These are phyloP conservation scores for Leptestheria dahalacensis DNA, from an alignment of 1,140 invertebrate species.

Conservation along the genomic window DNA sequence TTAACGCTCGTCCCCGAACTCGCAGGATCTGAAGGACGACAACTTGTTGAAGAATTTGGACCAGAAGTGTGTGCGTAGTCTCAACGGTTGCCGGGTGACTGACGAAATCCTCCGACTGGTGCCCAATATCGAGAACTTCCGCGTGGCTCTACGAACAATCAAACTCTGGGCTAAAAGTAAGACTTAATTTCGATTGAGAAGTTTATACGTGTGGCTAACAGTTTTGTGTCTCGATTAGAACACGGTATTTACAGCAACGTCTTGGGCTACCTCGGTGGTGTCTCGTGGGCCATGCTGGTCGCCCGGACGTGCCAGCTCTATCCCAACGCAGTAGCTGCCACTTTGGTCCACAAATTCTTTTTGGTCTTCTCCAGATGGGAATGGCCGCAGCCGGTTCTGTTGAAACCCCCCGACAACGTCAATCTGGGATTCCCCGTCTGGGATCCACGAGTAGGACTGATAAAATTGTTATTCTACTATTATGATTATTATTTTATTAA, in stretches of 20 bases:
- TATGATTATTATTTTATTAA: slow-evolving; percentile 8
- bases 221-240: slow-evolving; percentile 32
- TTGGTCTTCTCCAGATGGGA: slow-evolving; percentile 93
- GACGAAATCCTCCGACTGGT: slow-evolving; percentile 94
- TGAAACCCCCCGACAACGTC: slow-evolving; percentile 77
- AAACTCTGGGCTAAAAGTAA: slow-evolving; percentile 98
- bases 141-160: slow-evolving; percentile 80
- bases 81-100: slow-evolving; percentile 96
- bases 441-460: slow-evolving; percentile 66
- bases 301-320: slow-evolving; percentile 96
- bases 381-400: slow-evolving; percentile 92
- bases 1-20: too few species aligned
- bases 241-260: slow-evolving; percentile 97
- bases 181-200: slow-evolving; percentile 27
- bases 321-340: slow-evolving; percentile 88
- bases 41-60: slow-evolving; percentile 87
- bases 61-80: slow-evolving; percentile 85
- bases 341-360: slow-evolving; percentile 95
- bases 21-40: slow-evolving; percentile 83
- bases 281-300: slow-evolving; percentile 98
- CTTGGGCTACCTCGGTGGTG: slow-evolving; percentile 92
- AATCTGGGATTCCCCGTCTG: slow-evolving; percentile 84
- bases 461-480: not conserved
- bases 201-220: slow-evolving; percentile 11
- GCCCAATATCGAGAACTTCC: slow-evolving; percentile 87